A percentile compares a stretch with the other conserved stretches of the same genome.
Conservation (phyloP, 1,140 invertebrate genomes). For the Zaprionus lachaisei region DNA sequence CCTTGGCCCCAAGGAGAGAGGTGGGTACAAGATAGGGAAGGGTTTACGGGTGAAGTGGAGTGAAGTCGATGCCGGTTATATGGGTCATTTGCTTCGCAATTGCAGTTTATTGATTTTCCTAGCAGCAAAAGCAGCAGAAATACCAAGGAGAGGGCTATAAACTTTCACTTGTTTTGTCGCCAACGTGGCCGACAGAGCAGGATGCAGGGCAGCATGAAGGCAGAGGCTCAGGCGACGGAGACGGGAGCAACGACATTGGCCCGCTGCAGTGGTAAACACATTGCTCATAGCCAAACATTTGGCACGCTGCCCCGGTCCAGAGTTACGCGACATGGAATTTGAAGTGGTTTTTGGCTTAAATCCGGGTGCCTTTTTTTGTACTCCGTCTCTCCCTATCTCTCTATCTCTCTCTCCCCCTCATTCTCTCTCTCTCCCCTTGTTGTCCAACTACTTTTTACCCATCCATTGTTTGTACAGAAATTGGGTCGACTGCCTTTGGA, state of each 20-base stretch:
- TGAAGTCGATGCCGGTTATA: conserved; percentile 48
- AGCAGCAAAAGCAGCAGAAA: neutral
- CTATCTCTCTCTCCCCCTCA: neutral
- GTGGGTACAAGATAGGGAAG: neutral
- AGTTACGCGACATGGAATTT: conserved; percentile 48
- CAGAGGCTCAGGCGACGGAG: neutral
- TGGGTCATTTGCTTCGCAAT: conserved; percentile 75
- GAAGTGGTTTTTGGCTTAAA: conserved; percentile 69
- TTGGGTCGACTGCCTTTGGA: conserved; percentile 60
- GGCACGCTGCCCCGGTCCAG: conserved; percentile 21
- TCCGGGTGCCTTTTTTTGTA: conserved; percentile 15
- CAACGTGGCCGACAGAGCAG: conserved; percentile 36
- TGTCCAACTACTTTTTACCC: conserved; percentile 54
- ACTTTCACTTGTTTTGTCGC: conserved; percentile 79
- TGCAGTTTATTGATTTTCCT: conserved; percentile 76
- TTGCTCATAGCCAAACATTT: conserved; percentile 19
- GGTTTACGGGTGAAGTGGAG: neutral
- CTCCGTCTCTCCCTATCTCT: neutral
- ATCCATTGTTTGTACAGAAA: conserved; percentile 71
- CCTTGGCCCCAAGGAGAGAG: conserved; percentile 26
- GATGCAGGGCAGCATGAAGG: conserved; percentile 17
- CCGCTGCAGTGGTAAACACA: conserved; percentile 25
- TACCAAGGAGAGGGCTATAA: conserved; percentile 58
- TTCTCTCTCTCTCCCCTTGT: neutral
- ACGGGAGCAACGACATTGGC: conserved; percentile 33